Percentiles rank a stretch among this genome's conserved stretches.
These are phyloP conservation scores for Morpho helenor DNA, from an alignment of 2,888 invertebrate species.

Conservation along the genomic window DNA sequence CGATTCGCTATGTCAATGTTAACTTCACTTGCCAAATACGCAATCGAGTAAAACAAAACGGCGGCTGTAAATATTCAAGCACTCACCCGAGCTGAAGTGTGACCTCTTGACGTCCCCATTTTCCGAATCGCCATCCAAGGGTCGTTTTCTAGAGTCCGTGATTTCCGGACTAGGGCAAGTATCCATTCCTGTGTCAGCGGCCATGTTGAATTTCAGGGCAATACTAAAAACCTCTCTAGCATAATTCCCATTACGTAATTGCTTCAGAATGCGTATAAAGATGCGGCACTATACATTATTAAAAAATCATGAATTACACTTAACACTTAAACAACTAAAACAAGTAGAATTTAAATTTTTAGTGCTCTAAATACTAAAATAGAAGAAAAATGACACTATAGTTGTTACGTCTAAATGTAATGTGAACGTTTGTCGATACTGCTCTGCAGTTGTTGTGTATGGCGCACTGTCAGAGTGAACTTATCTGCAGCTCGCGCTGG, in stretches of 20 bases:
- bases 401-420: conserved; percentile 73
- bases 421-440: conserved; percentile 76
- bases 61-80: conserved; percentile 31
- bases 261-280: conserved; percentile 65
- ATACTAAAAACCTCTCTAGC: conserved; percentile 78
- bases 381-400: conserved; percentile 71
- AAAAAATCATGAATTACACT: conserved; percentile 65
- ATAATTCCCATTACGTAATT: conserved; percentile 80
- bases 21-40: conserved; percentile 67
- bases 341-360: conserved; percentile 56
- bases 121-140: conserved; percentile 91
- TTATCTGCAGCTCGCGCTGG: conserved; percentile 44
- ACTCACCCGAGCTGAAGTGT: conserved; percentile 93
- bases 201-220: conserved; percentile 86
- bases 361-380: conserved; percentile 67
- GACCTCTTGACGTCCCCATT: conserved; percentile 94
- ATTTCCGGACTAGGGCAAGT: conserved; percentile 96
- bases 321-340: conserved; percentile 72
- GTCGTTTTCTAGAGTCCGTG: conserved; percentile 93
- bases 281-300: conserved; percentile 70
- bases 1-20: conserved; percentile 68
- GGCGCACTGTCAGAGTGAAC: conserved; percentile 64
- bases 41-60: conserved; percentile 51
- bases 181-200: conserved; percentile 96
- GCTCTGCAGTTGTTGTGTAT: conserved; percentile 65